Base-by-base conservation (phyloP, 1,140 invertebrate species). In the Habropoda laboriosa region DNA sequence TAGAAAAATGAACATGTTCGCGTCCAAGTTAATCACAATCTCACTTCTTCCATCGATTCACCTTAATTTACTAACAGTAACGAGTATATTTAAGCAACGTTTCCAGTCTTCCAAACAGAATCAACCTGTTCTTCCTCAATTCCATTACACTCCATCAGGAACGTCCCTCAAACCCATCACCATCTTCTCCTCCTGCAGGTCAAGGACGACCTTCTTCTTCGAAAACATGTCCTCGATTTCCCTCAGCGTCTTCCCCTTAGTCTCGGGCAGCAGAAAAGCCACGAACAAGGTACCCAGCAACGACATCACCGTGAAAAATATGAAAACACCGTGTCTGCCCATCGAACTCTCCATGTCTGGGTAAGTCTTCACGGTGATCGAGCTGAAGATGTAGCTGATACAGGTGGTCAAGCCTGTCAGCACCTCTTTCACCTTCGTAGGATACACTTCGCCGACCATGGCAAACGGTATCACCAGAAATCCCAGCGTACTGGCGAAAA, bases 391-490 rank as follows among this genome's bases (percentile, higher is more conserved):
- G 91, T 96, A 97, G 42, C 94, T 96, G 5, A 94, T 90, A 40
- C 95, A 94, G 4, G 95, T 94, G 3, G 95, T 95, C 3, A 96
- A 68, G 0, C 95, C 95, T 1, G 95, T 95, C 0, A 96, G 94
- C 2, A 95, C 93, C 10, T 96, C 96, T 42, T 96, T 94, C 2
- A 95, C 94, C 75, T 94, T 94, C 47, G 94, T 86, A 0, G 96
- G 96, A 79, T 95, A 96, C 0, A 97, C 92, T 91, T 97, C 96
- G 0, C 96, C 96, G 75, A 96, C 94, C 93, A 97, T 94, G 6
- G 96, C 95, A 92, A 96, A 97, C 0, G 96, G 96, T 8, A 96
- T 74, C 0, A 94, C 94, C 24, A 95, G 91, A 58, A 95, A 95
- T 1, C 95, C 95, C 3, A 95, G 51, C 0, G 95, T 95, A 72